Evolutionary conservation across 2,113 vertebrate species (phyloP).

Genomic region (Aix galericulata): DNA sequence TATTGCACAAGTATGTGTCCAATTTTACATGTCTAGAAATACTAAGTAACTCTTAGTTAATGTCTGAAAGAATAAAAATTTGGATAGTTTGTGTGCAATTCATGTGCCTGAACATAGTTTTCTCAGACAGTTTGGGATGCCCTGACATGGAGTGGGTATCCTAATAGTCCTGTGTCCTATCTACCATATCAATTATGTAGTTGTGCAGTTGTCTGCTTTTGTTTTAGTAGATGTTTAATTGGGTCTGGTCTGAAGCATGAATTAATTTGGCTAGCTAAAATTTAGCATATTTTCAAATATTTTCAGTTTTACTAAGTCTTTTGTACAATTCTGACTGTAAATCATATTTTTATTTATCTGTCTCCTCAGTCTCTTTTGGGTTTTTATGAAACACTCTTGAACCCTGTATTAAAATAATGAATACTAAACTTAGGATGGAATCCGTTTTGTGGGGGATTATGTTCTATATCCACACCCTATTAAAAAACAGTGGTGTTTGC

Average conservation of each 20-base stretch:
- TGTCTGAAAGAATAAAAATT: not conserved
- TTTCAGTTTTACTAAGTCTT: not conserved
- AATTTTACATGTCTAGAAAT: not conserved
- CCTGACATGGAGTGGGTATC: not conserved
- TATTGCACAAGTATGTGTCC: not conserved
- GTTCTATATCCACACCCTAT: not conserved
- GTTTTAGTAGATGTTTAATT: not conserved
- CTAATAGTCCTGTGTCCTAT: not conserved
- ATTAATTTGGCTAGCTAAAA: not conserved
- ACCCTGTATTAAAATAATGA: not conserved
- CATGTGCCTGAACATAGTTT: not conserved
- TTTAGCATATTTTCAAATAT: conserved; percentile 1
- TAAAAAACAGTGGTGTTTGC: not conserved
- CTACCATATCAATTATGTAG: not conserved
- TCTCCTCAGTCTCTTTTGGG: not conserved
- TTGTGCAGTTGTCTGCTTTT: not conserved
- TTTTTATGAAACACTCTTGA: not conserved
- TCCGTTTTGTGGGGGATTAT: conserved; percentile 12
- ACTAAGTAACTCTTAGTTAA: not conserved
- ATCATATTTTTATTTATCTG: not conserved
- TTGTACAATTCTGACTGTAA: not conserved
- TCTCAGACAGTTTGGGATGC: not conserved
- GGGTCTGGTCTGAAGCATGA: not conserved
- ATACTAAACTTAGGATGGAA: not conserved
- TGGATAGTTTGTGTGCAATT: not conserved